A percentile compares a stretch with the other conserved stretches of the same genome.
Evolutionary conservation across 23 tunicate species (phyloP).

Genomic region (Phallusia fumigata): DNA sequence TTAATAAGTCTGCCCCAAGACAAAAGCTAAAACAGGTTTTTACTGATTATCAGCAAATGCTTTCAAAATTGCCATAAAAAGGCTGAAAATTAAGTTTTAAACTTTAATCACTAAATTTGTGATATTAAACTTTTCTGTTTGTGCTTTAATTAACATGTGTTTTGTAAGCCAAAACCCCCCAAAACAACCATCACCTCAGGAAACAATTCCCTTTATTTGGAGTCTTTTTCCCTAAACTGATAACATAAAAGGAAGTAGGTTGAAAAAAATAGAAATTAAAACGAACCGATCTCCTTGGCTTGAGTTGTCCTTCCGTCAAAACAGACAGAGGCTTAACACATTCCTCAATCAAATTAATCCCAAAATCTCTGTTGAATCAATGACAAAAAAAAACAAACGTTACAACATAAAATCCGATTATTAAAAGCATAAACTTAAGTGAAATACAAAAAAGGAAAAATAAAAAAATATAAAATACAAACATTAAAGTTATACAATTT

Average conservation of each 20-base stretch:
- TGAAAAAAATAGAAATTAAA: not conserved
- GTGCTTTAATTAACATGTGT: too few species aligned
- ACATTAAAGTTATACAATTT: not conserved
- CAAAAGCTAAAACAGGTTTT: too few species aligned
- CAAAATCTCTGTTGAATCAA: constrained; percentile 42
- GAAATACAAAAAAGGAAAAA: not conserved
- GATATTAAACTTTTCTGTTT: too few species aligned
- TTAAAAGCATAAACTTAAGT: not conserved
- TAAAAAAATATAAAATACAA: not conserved
- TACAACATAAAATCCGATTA: not conserved
- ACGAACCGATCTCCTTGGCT: constrained; percentile 56
- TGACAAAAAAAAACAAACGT: not conserved
- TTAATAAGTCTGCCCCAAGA: too few species aligned
- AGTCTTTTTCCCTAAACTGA: too few species aligned
- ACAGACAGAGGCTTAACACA: constrained; percentile 50
- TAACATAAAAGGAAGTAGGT: not conserved
- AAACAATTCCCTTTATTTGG: too few species aligned
- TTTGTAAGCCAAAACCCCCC: too few species aligned
- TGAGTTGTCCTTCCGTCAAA: constrained; percentile 53
- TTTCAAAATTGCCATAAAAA: too few species aligned
- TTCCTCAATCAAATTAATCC: constrained; percentile 31
- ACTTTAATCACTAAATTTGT: too few species aligned
- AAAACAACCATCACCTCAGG: too few species aligned
- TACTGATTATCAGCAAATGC: too few species aligned
- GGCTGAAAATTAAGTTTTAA: too few species aligned